These are phyloP conservation scores for Actinia equina DNA, from an alignment of 64 coral and sea anemone species.

Conservation along the genomic window DNA sequence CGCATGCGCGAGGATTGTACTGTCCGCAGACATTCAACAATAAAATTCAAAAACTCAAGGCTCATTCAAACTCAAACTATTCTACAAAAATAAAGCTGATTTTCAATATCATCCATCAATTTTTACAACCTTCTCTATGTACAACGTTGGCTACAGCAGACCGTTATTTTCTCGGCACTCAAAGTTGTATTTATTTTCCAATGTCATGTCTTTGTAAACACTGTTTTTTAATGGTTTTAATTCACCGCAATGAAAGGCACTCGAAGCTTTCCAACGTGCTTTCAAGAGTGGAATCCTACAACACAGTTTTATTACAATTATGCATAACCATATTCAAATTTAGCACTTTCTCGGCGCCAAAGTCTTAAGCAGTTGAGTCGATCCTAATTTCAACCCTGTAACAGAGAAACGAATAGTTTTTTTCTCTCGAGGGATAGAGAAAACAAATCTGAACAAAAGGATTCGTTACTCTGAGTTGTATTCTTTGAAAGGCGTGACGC, in stretches of 20 bases:
- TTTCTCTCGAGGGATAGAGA: not conserved
- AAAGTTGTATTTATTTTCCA: not conserved
- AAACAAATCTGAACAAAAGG: not conserved
- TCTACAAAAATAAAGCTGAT: slow-evolving; percentile 4
- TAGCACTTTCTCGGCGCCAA: not conserved
- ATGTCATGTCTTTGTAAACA: not conserved
- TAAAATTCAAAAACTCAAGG: not conserved
- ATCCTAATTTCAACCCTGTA: not conserved
- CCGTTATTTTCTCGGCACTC: not conserved
- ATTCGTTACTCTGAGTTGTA: not conserved
- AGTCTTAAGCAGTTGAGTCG: not conserved
- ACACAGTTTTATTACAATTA: not conserved
- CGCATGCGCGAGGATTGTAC: not conserved
- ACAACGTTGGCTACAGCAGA: not conserved
- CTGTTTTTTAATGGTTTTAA: not conserved
- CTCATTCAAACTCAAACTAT: not conserved
- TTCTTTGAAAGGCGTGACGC: slow-evolving; percentile 1
- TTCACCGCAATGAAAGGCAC: not conserved
- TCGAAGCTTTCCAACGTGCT: not conserved
- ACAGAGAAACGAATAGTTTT: not conserved
- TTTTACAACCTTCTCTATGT: not conserved
- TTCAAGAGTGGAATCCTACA: not conserved
- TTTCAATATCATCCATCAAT: not conserved
- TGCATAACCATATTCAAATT: not conserved
- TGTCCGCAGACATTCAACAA: not conserved